A percentile compares a stretch with the other conserved stretches of the same genome.
Conservation (phyloP, 2,797 vertebrate species). For the Silurus lanzhouensis region DNA sequence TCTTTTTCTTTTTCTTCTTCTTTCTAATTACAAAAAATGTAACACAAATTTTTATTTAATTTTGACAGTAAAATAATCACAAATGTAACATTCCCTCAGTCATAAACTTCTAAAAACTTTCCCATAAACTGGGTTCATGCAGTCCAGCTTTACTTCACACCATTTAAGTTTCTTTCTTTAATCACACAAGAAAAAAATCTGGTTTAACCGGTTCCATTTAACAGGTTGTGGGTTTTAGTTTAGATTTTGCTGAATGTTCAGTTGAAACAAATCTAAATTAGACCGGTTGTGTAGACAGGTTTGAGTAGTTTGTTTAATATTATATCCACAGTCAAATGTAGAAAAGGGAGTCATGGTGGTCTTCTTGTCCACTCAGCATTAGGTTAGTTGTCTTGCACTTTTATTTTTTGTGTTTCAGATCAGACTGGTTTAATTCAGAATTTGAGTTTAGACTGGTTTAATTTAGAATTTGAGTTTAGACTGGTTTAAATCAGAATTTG, state of each 20-base stretch:
- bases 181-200: not conserved
- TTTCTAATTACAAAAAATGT: too few relatives aligned
- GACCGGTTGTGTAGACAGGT: not conserved
- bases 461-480: not conserved
- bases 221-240: too few relatives aligned
- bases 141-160: not conserved
- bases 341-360: too few relatives aligned
- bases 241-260: not conserved
- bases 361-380: too few relatives aligned
- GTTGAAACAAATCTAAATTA: not conserved
- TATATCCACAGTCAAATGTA: too few relatives aligned
- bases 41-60: not conserved
- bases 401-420: not conserved
- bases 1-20: too few relatives aligned
- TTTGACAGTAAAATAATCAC: not conserved
- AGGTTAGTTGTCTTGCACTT: too few relatives aligned
- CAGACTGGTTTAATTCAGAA: not conserved
- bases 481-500: not conserved
- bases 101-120: not conserved
- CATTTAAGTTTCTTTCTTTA: not conserved
- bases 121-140: not conserved
- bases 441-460: too few relatives aligned
- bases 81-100: not conserved
- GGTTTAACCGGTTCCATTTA: too few relatives aligned
- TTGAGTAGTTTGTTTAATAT: not conserved